Base-by-base conservation (phyloP, 2,113 vertebrate species). In the Phodopus roborovskii region DNA sequence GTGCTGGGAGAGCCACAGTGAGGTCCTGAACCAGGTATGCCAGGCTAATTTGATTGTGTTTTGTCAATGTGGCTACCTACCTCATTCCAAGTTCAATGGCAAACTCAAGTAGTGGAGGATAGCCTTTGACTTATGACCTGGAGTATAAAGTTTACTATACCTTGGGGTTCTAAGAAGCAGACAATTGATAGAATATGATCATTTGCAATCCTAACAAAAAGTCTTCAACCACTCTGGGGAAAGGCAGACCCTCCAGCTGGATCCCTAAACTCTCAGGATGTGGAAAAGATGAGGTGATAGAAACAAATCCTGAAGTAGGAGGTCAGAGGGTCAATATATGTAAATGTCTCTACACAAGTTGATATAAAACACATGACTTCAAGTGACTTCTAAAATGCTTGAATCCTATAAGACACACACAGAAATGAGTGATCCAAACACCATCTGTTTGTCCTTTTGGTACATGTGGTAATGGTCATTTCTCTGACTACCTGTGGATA, bases 401-500 rank as follows among this genome's bases (percentile, higher is more conserved):
- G 64, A 97, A 98, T 39, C 53, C 73, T 97, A 62, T 56, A 96
- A 95, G 70, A 95, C 91, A 97, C 77, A 94, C 78, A 95, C 45
- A 97, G 95, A 98, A 98, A 97, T 53, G 90, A 98, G 96, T 97
- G 97, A 97, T 94, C 91, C 94, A 90, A 96, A 97, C 97, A 96
- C 98, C 97, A 98, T 98, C 98, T 98, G 97, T 98, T 99, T 98
- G 97, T 98, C 98, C 98, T 98, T 98, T 98, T 98, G 97, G 97
- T 98, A 94, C 97, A 97, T 95, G 90, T 98, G 98, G 98, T 98
- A 98, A 98, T 98, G 98, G 98, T 99, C 98, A 98, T 98, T 99
- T 98, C 98, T 98, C 97, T 98, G 98, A 98, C 98, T 98, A 99
- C 98, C 99, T 98, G 98, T 98, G 98, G 98, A 98, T 99, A 98